Conservation (phyloP, 2,797 vertebrate species). For the Rachycentron canadum region DNA sequence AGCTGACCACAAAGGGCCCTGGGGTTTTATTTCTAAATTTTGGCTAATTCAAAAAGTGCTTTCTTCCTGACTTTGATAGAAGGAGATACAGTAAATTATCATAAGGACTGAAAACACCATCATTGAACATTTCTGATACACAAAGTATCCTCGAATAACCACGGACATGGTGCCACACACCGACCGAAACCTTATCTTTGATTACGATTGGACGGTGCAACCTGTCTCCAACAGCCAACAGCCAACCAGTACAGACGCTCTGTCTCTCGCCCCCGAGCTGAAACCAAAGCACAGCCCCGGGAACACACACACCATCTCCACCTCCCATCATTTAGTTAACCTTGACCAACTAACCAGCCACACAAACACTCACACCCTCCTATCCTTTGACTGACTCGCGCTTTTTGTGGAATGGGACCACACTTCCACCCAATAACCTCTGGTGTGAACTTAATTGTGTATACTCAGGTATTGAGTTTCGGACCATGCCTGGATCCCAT, state of each 20-base stretch:
- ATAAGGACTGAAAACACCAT: background rate
- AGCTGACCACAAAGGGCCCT: background rate
- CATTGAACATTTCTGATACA: background rate
- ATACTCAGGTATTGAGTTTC: conserved; percentile 80
- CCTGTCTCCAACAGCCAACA: conserved; percentile 24
- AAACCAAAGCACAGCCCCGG: conserved; percentile 28
- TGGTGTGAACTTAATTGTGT: conserved; percentile 83
- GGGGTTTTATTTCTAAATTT: background rate
- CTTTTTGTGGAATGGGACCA: conserved; percentile 68
- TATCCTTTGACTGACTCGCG: conserved; percentile 71
- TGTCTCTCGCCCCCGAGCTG: conserved; percentile 3
- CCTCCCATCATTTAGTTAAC: conserved; percentile 62
- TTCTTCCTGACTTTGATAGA: background rate
- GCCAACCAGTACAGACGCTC: conserved; percentile 31
- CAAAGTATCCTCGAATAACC: background rate
- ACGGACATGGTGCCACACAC: background rate
- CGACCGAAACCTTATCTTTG: background rate
- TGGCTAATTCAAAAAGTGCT: background rate
- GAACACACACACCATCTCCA: conserved; percentile 19
- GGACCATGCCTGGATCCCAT: conserved; percentile 50
- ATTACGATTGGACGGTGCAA: conserved; percentile 11
- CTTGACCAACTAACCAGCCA: conserved; percentile 75
- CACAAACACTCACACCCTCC: conserved; percentile 57
- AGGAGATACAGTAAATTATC: background rate
- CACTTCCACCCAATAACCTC: conserved; percentile 79